These are phyloP conservation scores for Drosophila melanogaster DNA, from an alignment of 1,140 invertebrate genomes.

Conservation along the genomic window DNA sequence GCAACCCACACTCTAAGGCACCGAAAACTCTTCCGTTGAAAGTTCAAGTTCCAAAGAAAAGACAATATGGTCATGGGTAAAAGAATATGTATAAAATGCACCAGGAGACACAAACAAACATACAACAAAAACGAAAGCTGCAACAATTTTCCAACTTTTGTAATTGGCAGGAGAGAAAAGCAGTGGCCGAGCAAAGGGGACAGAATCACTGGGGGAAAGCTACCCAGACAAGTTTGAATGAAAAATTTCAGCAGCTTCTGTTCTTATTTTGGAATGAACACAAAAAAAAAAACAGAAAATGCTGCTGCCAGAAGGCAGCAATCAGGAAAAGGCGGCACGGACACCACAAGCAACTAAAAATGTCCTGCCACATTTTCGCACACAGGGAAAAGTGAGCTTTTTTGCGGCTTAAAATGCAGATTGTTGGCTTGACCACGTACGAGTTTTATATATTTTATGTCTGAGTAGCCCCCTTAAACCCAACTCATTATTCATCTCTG, in stretches of 20 bases:
- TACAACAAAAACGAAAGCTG: constrained; percentile 38
- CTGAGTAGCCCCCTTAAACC: constrained; percentile 12
- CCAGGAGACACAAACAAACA: constrained; percentile 48
- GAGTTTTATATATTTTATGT: constrained; percentile 35
- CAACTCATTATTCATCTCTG: constrained; percentile 67
- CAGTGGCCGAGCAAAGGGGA: neutral
- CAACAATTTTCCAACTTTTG: constrained; percentile 58
- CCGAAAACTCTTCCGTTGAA: constrained; percentile 18
- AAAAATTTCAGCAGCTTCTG: constrained; percentile 49
- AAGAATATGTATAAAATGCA: constrained; percentile 35
- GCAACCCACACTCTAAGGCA: neutral
- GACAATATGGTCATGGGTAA: constrained; percentile 12
- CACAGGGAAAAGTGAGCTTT: constrained; percentile 4
- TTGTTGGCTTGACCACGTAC: constrained; percentile 50
- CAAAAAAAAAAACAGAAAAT: constrained; percentile 10
- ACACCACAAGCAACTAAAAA: constrained; percentile 26
- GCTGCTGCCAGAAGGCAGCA: constrained; percentile 27
- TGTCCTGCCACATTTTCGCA: constrained; percentile 35
- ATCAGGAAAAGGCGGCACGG: constrained; percentile 25
- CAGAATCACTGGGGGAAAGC: neutral
- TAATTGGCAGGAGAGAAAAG: constrained; percentile 43
- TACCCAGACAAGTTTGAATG: constrained; percentile 34
- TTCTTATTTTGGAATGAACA: constrained; percentile 20
- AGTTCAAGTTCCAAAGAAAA: constrained; percentile 18
- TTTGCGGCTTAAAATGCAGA: constrained; percentile 51